Evolutionary conservation across 1,140 invertebrate species (phyloP).

Genomic region (Nasonia longicornis): DNA sequence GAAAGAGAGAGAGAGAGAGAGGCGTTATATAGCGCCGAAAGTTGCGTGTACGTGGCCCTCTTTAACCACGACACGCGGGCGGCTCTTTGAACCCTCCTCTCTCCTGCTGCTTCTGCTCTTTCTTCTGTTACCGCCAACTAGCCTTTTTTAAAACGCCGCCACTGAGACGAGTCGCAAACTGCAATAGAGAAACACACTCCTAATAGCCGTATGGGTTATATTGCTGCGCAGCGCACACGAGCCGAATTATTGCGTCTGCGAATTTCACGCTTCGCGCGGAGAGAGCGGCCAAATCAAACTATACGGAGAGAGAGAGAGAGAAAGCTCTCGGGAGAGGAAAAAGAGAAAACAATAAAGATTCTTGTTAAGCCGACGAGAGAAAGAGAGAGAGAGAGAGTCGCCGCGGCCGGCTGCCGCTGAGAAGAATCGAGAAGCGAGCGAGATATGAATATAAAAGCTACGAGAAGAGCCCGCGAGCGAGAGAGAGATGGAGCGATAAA

Average conservation of each 20-base stretch:
- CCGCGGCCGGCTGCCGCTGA: neutral
- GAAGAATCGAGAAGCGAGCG: constrained; percentile 2
- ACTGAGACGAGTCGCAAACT: too few relatives aligned
- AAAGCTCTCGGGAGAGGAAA: neutral
- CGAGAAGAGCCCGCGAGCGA: neutral
- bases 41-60: constrained; percentile 34
- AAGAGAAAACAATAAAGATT: constrained; percentile 33
- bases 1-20: neutral
- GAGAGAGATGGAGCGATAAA: constrained; percentile 8
- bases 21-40: constrained; percentile 36
- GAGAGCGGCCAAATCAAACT: neutral
- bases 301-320: neutral
- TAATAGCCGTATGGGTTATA: neutral
- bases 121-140: constrained; percentile 16
- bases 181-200: neutral
- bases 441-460: constrained; percentile 17
- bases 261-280: constrained; percentile 10
- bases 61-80: constrained; percentile 31
- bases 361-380: neutral
- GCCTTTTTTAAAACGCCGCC: neutral
- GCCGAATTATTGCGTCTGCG: neutral
- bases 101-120: neutral
- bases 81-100: constrained; percentile 40
- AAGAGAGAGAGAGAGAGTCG: neutral
- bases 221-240: too few relatives aligned